These are phyloP conservation scores for Mythimna pallens DNA, from an alignment of 2,888 invertebrate species.

Conservation along the genomic window DNA sequence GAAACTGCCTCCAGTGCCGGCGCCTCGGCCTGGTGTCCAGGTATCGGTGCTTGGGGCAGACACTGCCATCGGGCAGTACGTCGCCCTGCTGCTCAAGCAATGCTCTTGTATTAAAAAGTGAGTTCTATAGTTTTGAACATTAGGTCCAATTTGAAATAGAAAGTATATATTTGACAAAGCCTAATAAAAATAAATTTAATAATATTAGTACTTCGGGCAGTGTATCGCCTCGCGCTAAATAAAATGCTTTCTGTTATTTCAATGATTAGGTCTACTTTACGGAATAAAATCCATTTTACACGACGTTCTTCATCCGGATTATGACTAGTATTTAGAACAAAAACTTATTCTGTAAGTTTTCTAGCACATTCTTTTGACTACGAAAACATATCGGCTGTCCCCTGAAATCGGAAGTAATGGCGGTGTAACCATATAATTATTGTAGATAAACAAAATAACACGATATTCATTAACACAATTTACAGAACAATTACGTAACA, in stretches of 20 bases:
- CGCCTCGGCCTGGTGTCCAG: conserved; percentile 80
- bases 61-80: conserved; percentile 86
- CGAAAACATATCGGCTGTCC: not conserved
- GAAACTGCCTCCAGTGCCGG: conserved; percentile 69
- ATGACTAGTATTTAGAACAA: no score
- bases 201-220: no score
- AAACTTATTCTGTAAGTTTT: no score
- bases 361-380: not conserved
- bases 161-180: no score
- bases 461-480: no score
- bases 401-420: not conserved
- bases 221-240: no score
- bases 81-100: conserved; percentile 89
- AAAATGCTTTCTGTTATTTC: no score
- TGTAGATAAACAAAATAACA: not conserved
- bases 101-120: conserved; percentile 87
- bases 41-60: conserved; percentile 89
- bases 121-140: conserved; percentile 61
- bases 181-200: no score
- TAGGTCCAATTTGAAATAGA: not conserved
- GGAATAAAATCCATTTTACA: no score
- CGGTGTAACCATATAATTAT: no score
- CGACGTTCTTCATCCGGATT: no score
- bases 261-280: no score
- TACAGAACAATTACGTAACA: not conserved